A percentile compares a stretch with the other conserved stretches of the same genome.
These are phyloP conservation scores for Spheniscus humboldti DNA, from an alignment of 2,797 vertebrate species.

Conservation along the genomic window DNA sequence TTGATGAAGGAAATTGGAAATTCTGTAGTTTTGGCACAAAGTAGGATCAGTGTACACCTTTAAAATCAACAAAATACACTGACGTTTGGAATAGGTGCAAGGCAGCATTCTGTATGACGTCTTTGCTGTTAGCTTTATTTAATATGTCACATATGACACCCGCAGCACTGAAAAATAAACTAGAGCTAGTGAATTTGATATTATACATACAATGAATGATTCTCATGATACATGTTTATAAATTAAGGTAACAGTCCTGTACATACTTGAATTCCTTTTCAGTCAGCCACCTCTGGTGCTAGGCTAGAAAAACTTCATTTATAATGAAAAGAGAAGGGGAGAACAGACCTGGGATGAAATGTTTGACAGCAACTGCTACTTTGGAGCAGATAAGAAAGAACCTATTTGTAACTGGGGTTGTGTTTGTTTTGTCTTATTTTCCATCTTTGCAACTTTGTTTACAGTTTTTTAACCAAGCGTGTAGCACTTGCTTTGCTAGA, in stretches of 20 bases:
- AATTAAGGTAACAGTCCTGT: neutral
- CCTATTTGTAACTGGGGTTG: neutral
- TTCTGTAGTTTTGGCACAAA: neutral
- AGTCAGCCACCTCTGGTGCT: neutral
- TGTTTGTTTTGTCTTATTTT: neutral
- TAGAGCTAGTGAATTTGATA: neutral
- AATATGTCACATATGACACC: neutral
- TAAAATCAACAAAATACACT: neutral
- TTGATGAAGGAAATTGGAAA: neutral
- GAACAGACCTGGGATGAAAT: neutral
- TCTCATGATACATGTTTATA: neutral
- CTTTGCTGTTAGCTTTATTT: neutral
- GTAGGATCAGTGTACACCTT: neutral
- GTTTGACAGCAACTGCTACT: neutral
- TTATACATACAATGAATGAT: neutral
- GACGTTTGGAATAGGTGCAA: neutral
- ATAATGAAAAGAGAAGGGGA: neutral
- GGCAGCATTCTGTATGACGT: neutral
- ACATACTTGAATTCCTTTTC: neutral
- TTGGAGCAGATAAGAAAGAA: neutral
- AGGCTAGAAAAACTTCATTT: neutral
- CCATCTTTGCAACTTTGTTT: neutral
- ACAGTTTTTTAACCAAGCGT: neutral
- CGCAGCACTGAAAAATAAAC: neutral
- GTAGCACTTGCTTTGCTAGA: neutral